Conservation (phyloP, 2,888 invertebrate genomes). For the Hydropsyche betteni region DNA sequence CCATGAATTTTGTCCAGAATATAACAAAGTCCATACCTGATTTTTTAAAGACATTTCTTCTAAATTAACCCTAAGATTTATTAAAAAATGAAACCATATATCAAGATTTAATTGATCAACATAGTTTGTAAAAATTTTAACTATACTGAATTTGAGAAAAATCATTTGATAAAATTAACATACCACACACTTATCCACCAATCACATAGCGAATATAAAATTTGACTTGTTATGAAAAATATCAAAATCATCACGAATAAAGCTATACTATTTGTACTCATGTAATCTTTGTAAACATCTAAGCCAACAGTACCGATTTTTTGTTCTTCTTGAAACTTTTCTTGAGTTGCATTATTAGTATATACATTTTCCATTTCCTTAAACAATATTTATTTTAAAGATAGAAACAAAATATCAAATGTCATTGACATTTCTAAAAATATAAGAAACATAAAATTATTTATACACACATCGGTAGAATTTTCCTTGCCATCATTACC, state of each 20-base stretch:
- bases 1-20: slow-evolving; percentile 55
- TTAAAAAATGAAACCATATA: slow-evolving; percentile 48
- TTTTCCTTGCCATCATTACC: too few species aligned
- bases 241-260: slow-evolving; percentile 63
- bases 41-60: slow-evolving; percentile 57
- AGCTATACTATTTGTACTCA: slow-evolving; percentile 66
- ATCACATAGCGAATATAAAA: slow-evolving; percentile 70
- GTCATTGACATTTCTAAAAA: too few species aligned
- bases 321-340: slow-evolving; percentile 58
- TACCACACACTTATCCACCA: slow-evolving; percentile 70
- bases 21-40: not conserved
- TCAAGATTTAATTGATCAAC: not conserved
- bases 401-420: too few species aligned
- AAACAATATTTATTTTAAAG: too few species aligned
- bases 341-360: not conserved
- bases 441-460: too few species aligned
- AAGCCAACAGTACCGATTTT: slow-evolving; percentile 62
- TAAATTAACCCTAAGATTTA: slow-evolving; percentile 66
- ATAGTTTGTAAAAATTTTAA: not conserved
- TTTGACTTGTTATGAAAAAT: slow-evolving; percentile 66
- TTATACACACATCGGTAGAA: too few species aligned
- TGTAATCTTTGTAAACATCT: slow-evolving; percentile 65
- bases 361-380: too few species aligned
- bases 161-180: not conserved
- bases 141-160: not conserved